These are phyloP conservation scores for Pectinophora gossypiella DNA, from an alignment of 1,140 invertebrate genomes.

Conservation along the genomic window DNA sequence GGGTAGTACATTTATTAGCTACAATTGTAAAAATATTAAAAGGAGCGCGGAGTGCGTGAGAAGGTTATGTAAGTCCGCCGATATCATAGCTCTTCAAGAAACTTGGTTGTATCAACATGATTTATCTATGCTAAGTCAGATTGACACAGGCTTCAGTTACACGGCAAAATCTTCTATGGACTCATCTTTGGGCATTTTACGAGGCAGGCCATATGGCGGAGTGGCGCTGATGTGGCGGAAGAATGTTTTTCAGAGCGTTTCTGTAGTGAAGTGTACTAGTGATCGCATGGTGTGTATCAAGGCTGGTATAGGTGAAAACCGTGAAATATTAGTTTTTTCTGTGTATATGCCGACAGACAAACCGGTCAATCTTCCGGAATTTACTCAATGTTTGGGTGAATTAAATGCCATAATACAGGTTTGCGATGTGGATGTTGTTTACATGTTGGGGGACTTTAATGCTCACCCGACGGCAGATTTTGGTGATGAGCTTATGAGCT, in stretches of 20 bases:
- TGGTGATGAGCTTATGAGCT: neutral
- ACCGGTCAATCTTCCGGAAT: neutral
- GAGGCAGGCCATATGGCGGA: neutral
- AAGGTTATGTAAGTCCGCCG: neutral
- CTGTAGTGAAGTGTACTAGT: neutral
- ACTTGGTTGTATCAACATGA: neutral
- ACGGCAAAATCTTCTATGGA: neutral
- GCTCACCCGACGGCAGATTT: neutral
- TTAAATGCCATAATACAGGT: neutral
- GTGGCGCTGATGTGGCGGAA: neutral
- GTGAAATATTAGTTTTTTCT: neutral
- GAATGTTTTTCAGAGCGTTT: neutral
- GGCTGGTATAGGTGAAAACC: neutral
- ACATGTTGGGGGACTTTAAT: too few species aligned
- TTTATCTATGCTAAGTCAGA: neutral
- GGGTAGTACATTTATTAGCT: neutral
- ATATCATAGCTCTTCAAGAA: conserved; percentile 1
- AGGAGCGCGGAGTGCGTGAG: neutral
- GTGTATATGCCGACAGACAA: neutral
- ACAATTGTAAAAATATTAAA: neutral
- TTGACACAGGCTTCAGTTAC: neutral
- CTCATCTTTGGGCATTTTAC: neutral
- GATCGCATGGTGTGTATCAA: neutral
- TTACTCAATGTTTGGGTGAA: neutral
- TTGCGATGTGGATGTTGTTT: neutral